Base-by-base conservation (phyloP, 2,113 vertebrate genomes). In the Petrocephalus zakoni region DNA sequence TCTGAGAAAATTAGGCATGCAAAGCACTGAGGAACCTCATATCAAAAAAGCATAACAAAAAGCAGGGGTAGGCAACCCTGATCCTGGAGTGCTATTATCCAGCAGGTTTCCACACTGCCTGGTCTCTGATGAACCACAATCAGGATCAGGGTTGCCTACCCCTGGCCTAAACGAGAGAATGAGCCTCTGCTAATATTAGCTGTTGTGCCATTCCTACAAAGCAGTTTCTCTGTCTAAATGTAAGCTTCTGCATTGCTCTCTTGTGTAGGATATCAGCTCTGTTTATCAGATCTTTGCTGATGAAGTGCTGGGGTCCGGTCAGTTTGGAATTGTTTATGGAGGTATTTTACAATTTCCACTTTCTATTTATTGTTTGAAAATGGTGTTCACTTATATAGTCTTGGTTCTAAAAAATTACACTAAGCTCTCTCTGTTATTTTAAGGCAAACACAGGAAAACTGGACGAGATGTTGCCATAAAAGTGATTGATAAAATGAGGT, bases 241-340 rank as follows among this genome's bases (percentile, higher is more conserved):
- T 47, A 56, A 25, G 92, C 17, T 84, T 92, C 78, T 90, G 22
- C 75, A 90, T 55, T 89, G 42, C 85, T 61, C 92, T 53, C 34
- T 42, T 78, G 2, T 37, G 34, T 58, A 99, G 98, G 98, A 99
- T 93, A 98, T 99, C 92, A 98, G 98, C 92, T 97, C 97, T 0
- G 96, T 99, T 86, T 99, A 99, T 94, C 98, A 99, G 91, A 99
- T 99, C 93, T 99, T 99, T 96, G 97, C 98, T 61, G 98, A 99
- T 93, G 98, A 99, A 92, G 98, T 99, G 87, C 94, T 99, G 93
- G 98, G 98, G 88, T 99, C 98, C 15, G 98, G 98, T 90, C 98
- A 99, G 94, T 99, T 99, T 94, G 98, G 98, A 89, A 98, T 99
- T 53, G 98, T 99, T 49, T 99, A 99, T 90, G 98, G 98, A 97